These are phyloP conservation scores for Pelosia muscerda DNA, from an alignment of 2,888 invertebrate genomes.

Conservation along the genomic window DNA sequence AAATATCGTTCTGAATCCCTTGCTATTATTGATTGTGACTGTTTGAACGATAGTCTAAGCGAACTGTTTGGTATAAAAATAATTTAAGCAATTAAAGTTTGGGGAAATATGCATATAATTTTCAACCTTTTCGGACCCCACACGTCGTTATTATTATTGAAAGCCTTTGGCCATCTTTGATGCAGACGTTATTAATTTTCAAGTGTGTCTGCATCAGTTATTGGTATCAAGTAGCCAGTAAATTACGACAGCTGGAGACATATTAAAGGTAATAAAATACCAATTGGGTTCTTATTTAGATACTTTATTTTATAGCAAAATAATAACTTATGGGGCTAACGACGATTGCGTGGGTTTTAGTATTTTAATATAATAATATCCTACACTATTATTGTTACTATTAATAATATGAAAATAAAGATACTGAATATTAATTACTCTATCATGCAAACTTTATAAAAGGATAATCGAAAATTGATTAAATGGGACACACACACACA, in stretches of 20 bases:
- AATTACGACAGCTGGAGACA: constrained; percentile 12
- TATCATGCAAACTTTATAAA: not conserved
- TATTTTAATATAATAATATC: not conserved
- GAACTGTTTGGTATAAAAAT: not conserved
- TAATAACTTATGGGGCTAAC: not conserved
- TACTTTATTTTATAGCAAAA: constrained; percentile 14
- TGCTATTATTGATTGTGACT: no score
- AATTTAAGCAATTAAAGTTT: not conserved
- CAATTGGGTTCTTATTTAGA: constrained; percentile 11
- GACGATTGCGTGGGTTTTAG: no score
- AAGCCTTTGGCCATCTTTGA: constrained; percentile 5
- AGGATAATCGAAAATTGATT: not conserved
- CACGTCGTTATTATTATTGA: constrained; percentile 6
- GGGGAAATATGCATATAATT: not conserved
- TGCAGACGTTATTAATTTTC: constrained; percentile 12
- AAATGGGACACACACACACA: not conserved
- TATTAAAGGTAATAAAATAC: constrained; percentile 16
- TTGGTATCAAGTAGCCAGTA: constrained; percentile 13
- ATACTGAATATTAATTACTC: not conserved
- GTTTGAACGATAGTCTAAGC: not conserved
- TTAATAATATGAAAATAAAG: not conserved
- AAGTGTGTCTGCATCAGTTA: constrained; percentile 14
- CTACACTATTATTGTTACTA: not conserved
- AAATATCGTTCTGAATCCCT: no score
- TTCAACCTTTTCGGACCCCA: not conserved